A percentile compares a stretch with the other conserved stretches of the same genome.
Evolutionary conservation across 1,140 invertebrate genomes (phyloP).

Genomic region (Drosophila seguyi): DNA sequence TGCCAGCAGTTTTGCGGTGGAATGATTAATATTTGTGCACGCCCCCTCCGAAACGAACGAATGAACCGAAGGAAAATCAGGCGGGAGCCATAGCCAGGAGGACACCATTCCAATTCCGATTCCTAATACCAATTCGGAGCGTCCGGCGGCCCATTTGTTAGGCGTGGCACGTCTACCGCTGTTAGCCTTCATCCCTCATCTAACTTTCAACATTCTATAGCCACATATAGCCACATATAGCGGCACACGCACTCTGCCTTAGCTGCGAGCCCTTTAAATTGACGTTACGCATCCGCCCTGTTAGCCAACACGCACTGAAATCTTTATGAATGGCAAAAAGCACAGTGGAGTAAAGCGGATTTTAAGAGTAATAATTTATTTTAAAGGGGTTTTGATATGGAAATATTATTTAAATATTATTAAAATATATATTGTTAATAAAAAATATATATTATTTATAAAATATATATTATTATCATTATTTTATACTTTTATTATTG

Average conservation of each 20-base stretch:
- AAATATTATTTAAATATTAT: no score
- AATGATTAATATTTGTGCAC: constrained; percentile 60
- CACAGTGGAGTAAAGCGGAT: constrained; percentile 11
- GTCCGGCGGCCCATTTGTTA: constrained; percentile 47
- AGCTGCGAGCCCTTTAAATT: constrained; percentile 63
- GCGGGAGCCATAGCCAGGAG: constrained; percentile 9
- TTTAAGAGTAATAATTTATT: background rate
- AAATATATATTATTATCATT: no score
- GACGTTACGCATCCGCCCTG: constrained; percentile 68
- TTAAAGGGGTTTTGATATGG: background rate
- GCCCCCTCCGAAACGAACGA: constrained; percentile 11
- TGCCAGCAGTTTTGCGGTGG: constrained; percentile 38
- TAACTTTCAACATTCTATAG: background rate
- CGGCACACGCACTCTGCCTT: constrained; percentile 24
- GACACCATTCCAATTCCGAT: constrained; percentile 31
- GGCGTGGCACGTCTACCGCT: constrained; percentile 53
- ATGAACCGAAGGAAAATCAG: background rate
- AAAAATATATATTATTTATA: no score
- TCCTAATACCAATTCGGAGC: constrained; percentile 4
- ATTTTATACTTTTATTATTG: no score
- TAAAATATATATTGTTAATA: no score
- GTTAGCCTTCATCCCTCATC: background rate
- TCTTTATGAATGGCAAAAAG: constrained; percentile 50
- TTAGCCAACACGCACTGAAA: constrained; percentile 48
- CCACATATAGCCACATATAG: background rate